Conservation (phyloP, 2,797 vertebrate species). For the Myoxocephalus aenaeus region DNA sequence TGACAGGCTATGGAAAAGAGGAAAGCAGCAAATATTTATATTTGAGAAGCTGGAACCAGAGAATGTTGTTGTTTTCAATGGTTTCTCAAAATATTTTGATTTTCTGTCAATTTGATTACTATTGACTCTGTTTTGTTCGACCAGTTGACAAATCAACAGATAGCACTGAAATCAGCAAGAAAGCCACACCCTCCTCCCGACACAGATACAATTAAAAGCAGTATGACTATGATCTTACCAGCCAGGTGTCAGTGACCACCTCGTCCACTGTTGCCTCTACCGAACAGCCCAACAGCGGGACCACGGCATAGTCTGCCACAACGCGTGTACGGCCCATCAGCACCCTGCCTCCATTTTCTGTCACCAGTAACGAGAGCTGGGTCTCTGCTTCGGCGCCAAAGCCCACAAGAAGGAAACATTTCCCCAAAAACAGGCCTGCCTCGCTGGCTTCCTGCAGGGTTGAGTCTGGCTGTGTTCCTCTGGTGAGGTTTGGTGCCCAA, state of each 20-base stretch:
- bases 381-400: slow-evolving; percentile 88
- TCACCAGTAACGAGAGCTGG: slow-evolving; percentile 86
- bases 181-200: background rate
- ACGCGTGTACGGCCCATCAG: slow-evolving; percentile 82
- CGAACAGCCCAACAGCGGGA: slow-evolving; percentile 91
- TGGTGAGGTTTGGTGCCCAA: slow-evolving; percentile 53
- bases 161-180: background rate
- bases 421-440: slow-evolving; percentile 87
- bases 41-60: background rate
- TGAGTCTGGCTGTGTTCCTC: slow-evolving; percentile 68
- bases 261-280: slow-evolving; percentile 93
- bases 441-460: slow-evolving; percentile 79
- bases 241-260: slow-evolving; percentile 97
- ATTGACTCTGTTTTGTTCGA: background rate
- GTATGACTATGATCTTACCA: slow-evolving; percentile 86
- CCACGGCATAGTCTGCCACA: slow-evolving; percentile 93
- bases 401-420: slow-evolving; percentile 90
- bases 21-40: background rate
- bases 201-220: slow-evolving; percentile 7
- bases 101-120: background rate
- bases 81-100: background rate
- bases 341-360: slow-evolving; percentile 89
- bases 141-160: background rate
- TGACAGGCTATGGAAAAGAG: background rate
- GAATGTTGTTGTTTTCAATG: too few relatives aligned